Conservation (phyloP, 2,888 invertebrate species). For the Apotomis turbidana region DNA sequence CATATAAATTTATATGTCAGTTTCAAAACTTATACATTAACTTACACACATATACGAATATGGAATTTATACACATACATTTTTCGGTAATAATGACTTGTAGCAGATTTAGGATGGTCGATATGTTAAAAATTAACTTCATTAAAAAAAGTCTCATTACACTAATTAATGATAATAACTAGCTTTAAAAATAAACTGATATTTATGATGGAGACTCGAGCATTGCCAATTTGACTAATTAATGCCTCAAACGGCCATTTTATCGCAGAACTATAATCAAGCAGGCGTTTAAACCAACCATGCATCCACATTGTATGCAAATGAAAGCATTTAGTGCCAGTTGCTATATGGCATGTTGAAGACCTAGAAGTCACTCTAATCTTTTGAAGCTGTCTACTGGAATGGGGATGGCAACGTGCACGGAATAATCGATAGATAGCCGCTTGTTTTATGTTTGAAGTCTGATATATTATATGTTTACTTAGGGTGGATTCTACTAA, state of each 20-base stretch:
- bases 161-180: background rate
- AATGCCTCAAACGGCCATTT: conserved; percentile 2
- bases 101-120: background rate
- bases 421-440: background rate
- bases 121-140: background rate
- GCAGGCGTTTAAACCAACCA: background rate
- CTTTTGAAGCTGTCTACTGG: conserved; percentile 55
- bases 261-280: conserved; percentile 19
- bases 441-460: background rate
- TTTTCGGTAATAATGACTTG: background rate
- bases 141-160: background rate
- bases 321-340: conserved; percentile 68
- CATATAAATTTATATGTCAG: no score
- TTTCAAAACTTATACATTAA: no score
- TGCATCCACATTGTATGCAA: conserved; percentile 44
- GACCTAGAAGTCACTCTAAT: conserved; percentile 65
- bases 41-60: no score
- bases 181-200: background rate
- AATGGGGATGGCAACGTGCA: conserved; percentile 20
- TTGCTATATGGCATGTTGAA: conserved; percentile 63
- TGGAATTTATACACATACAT: no score
- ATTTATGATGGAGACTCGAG: background rate
- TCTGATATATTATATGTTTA: background rate
- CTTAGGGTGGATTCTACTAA: background rate
- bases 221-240: conserved; percentile 37